These are phyloP conservation scores for Entosphenus tridentatus DNA, from an alignment of 2,113 vertebrate species.

Conservation along the genomic window DNA sequence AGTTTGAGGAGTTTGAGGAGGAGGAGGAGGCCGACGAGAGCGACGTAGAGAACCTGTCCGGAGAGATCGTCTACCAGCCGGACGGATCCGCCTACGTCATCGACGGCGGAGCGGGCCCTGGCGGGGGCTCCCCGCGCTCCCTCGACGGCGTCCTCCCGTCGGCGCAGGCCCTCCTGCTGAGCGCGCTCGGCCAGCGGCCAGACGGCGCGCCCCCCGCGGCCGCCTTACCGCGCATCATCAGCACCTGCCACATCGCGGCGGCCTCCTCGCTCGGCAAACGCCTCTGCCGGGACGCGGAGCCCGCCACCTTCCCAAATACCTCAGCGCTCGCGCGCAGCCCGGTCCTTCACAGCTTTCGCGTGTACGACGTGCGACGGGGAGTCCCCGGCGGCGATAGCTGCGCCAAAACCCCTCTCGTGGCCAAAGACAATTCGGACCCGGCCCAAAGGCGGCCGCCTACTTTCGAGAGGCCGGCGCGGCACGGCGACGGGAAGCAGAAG, in stretches of 20 bases:
- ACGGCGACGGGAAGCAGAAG: conserved; percentile 63
- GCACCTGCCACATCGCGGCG: conserved; percentile 92
- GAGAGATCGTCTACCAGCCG: conserved; percentile 97
- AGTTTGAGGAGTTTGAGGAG: conserved; percentile 17
- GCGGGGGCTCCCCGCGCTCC: conserved; percentile 11
- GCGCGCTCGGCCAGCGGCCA: conserved; percentile 30
- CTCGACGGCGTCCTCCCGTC: conserved; percentile 18
- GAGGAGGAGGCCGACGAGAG: conserved; percentile 61
- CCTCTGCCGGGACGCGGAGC: conserved; percentile 86
- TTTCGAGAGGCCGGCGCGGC: conserved; percentile 88
- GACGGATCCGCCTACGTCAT: conserved; percentile 96
- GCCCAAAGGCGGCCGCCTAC: conserved; percentile 53
- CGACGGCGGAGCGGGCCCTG: conserved; percentile 41
- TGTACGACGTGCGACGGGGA: conserved; percentile 99
- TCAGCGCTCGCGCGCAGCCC: conserved; percentile 91
- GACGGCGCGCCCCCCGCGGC: conserved; percentile 39
- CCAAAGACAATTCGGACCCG: conserved; percentile 99
- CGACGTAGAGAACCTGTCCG: conserved; percentile 97
- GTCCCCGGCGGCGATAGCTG: conserved; percentile 98
- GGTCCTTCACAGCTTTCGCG: conserved; percentile 99
- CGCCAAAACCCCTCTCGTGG: conserved; percentile 99
- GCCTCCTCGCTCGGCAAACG: conserved; percentile 98
- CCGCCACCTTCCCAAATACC: conserved; percentile 73
- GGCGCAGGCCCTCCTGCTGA: conserved; percentile 43
- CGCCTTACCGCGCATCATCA: conserved; percentile 92